Base-by-base conservation (phyloP, 1,140 invertebrate species). In the Calliopsis andreniformis region DNA sequence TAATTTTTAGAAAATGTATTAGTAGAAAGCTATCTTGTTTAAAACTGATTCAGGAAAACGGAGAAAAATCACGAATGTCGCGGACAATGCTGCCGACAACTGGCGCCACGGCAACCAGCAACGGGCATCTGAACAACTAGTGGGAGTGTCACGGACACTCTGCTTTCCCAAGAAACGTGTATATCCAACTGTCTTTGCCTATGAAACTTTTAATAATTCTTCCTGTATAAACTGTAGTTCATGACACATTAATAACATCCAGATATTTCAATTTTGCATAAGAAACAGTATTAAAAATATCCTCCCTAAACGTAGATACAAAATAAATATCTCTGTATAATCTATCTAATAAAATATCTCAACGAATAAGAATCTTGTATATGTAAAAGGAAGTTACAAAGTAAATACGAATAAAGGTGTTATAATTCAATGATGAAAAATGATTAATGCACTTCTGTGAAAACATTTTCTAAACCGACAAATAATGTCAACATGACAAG, bases 41-140 rank as follows among this genome's bases (percentile, higher is more conserved):
- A 35, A 14, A 42, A 28, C 0, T 53, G n/a, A 1, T 2, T 14
- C 0, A 20, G 16, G 25, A 16, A 7, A 39, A 28, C 2, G n/a
- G 14, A 18, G 5, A 58, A n/a, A 16, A 58, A 39, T 6, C 18
- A 0, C 6, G 12, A 61, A 18, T 0, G 25, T 16, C 23, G 23
- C 25, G 14, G 32, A 66, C 42, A 71, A 76, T 62, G 70, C 51
- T 78, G 55, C 84, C 80, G 85, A 82, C 45, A 86, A 63, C 68
- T 86, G 85, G 85, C 85, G 85, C 85, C 85, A 18, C 84, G 32
- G 12, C 66, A 58, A 51, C 68, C 75, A 61, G 68, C 75, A 77
- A 58, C 81, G 85, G 84, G 45, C 55, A 12, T 28, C 59, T 23
- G 12, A 28, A 20, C 39, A 86, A 86, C 84, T 82, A 86, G 3